Conservation (phyloP, 2,113 vertebrate genomes). For the Marmota flaviventris region DNA sequence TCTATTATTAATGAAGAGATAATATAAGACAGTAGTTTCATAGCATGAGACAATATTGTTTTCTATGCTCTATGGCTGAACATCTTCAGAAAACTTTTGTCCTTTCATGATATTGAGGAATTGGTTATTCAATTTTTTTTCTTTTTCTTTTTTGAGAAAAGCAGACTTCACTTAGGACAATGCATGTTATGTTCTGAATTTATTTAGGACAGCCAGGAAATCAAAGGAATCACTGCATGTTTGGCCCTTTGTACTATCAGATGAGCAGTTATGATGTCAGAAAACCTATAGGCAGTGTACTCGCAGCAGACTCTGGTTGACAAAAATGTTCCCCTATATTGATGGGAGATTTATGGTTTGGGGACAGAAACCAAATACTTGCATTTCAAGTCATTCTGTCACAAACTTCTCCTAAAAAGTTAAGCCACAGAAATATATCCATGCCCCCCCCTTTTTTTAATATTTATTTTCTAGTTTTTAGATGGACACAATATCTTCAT, state of each 20-base stretch:
- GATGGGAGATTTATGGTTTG: neutral
- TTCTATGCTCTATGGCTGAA: neutral
- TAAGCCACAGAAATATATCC: neutral
- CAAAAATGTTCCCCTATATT: neutral
- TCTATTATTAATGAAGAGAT: neutral
- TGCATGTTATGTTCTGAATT: neutral
- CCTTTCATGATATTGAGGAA: neutral
- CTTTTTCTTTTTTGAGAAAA: neutral
- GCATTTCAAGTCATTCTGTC: neutral
- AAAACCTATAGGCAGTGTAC: neutral
- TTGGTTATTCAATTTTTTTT: neutral
- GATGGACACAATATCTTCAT: too few species aligned
- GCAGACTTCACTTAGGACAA: neutral
- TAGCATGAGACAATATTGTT: neutral
- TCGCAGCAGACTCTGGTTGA: neutral
- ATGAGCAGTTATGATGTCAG: neutral
- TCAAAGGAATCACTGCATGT: neutral
- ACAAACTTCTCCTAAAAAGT: neutral
- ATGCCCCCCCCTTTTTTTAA: too few species aligned
- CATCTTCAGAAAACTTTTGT: neutral
- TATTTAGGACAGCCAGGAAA: slow-evolving; percentile 39
- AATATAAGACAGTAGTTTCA: neutral
- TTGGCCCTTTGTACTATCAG: neutral
- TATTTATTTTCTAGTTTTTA: too few species aligned
- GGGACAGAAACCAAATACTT: neutral